phyloP scores from a whole-genome alignment of 2,113 vertebrate genomes.

The Clinocottus analis region DNA sequence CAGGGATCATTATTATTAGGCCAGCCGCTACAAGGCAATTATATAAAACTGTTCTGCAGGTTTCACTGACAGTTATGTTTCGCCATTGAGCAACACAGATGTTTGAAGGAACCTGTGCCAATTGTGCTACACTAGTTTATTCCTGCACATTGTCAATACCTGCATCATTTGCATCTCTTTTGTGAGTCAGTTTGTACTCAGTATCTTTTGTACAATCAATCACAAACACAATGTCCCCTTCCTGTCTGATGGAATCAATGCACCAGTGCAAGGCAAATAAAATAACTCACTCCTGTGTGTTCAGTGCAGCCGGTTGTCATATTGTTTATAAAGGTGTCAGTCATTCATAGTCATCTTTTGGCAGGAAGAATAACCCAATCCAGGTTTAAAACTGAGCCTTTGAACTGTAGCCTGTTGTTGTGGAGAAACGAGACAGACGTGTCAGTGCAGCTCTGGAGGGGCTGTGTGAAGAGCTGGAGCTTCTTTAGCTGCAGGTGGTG shows the following conservation, averaged over 20 bases:
- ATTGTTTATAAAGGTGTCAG: conserved; percentile 64
- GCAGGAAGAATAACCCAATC: conserved; percentile 61
- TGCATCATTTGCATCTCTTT: not conserved
- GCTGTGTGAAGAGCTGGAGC: conserved; percentile 20
- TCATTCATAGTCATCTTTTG: conserved; percentile 68
- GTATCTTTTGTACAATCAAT: not conserved
- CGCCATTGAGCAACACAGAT: not conserved
- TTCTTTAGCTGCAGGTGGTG: conserved; percentile 72
- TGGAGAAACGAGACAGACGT: conserved; percentile 41
- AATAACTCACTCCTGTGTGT: not conserved
- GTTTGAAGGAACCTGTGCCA: conserved; percentile 1
- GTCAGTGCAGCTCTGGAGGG: conserved; percentile 46
- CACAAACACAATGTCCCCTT: not conserved
- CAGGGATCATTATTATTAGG: conserved; percentile 43
- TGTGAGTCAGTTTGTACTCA: not conserved
- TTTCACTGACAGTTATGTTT: conserved; percentile 10
- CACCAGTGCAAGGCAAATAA: not conserved
- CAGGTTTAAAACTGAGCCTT: conserved; percentile 47
- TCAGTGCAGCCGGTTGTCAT: conserved; percentile 23
- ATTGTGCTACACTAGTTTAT: not conserved
- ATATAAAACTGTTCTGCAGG: conserved; percentile 28
- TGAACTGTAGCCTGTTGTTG: conserved; percentile 62
- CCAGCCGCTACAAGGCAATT: no score
- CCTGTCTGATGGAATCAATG: not conserved
- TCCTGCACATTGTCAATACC: not conserved